Percentiles rank a stretch among this genome's conserved stretches.
Conservation (phyloP, 2,888 invertebrate genomes). For the Esperia sulphurella region DNA sequence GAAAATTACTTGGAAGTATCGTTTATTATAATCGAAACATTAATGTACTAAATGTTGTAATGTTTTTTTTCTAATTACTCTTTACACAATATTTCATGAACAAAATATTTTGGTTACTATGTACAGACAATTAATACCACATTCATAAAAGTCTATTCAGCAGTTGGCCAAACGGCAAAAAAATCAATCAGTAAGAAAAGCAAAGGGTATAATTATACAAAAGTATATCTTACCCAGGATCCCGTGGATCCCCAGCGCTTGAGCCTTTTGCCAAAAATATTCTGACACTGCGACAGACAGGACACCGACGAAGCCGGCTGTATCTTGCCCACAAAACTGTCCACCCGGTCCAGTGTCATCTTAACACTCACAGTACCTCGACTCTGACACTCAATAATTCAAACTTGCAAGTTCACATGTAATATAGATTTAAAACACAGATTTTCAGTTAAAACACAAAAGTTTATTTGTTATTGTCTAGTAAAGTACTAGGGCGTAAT, state of each 20-base stretch:
- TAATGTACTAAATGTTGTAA: too few relatives aligned
- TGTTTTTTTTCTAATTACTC: too few relatives aligned
- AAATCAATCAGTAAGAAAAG: too few relatives aligned
- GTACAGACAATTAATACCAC: too few relatives aligned
- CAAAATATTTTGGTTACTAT: too few relatives aligned
- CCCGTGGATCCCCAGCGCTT: constrained; percentile 87
- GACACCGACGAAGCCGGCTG: constrained; percentile 74
- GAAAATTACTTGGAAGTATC: too few relatives aligned
- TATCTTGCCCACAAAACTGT: constrained; percentile 68
- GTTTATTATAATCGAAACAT: too few relatives aligned
- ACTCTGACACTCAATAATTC: background rate
- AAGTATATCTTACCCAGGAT: constrained; percentile 81
- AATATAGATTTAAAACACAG: background rate
- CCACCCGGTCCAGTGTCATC: constrained; percentile 72
- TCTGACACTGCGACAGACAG: constrained; percentile 79
- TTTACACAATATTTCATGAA: too few relatives aligned
- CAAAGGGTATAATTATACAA: constrained; percentile 4
- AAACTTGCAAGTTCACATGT: background rate
- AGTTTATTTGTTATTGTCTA: background rate
- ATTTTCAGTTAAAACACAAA: background rate
- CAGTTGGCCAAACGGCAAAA: too few relatives aligned
- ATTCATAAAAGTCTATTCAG: too few relatives aligned
- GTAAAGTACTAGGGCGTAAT: constrained; percentile 4
- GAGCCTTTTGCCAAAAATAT: constrained; percentile 82
- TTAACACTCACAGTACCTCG: constrained; percentile 26